Evolutionary conservation across 2,797 vertebrate genomes (phyloP).

Genomic region (Rousettus madagascariensis): DNA sequence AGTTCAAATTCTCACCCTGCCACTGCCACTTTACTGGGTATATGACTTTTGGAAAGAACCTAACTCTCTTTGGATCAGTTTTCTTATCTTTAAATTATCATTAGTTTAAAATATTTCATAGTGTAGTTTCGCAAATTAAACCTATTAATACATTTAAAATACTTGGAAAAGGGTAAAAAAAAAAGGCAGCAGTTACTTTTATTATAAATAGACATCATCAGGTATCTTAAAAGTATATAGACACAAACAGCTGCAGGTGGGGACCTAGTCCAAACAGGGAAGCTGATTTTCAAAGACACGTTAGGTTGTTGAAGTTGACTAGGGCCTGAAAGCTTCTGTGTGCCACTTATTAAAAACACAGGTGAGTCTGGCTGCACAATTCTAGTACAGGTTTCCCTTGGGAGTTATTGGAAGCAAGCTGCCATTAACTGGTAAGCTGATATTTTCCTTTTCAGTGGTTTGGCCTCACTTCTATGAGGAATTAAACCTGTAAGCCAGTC

Average conservation of each 20-base stretch:
- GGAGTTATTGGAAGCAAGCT: not conserved
- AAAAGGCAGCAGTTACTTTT: not conserved
- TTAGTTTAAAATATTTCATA: not conserved
- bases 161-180: not conserved
- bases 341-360: not conserved
- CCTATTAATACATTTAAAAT: not conserved
- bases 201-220: not conserved
- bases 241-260: not conserved
- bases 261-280: not conserved
- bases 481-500: not conserved
- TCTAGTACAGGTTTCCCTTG: not conserved
- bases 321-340: not conserved
- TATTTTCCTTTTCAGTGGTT: not conserved
- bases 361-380: not conserved
- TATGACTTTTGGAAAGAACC: not conserved
- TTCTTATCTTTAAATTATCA: not conserved
- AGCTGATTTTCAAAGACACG: not conserved
- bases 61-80: not conserved
- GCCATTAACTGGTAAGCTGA: not conserved
- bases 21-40: not conserved
- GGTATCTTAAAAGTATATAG: not conserved
- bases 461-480: not conserved
- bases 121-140: not conserved
- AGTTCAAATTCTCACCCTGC: not conserved
- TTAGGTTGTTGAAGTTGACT: not conserved